Evolutionary conservation across 2,888 invertebrate genomes (phyloP).

Genomic region (Augochlorella aurata): DNA sequence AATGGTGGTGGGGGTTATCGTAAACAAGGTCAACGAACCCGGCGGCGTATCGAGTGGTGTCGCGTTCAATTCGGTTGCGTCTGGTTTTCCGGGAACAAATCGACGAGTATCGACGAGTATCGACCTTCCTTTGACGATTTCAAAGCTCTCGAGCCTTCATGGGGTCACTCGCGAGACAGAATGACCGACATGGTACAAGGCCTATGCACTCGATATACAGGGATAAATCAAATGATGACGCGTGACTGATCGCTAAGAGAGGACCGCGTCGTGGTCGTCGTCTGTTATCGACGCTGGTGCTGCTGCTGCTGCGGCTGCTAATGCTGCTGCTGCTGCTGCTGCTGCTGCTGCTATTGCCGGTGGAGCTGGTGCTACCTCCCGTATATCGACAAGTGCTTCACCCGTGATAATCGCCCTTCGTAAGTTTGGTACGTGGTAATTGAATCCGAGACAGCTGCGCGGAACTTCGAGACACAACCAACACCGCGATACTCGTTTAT

Average conservation of each 20-base stretch:
- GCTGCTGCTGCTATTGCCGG: too few relatives aligned
- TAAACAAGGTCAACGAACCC: constrained; percentile 18
- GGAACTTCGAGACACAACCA: not conserved
- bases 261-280: constrained; percentile 42
- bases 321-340: too few relatives aligned
- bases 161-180: constrained; percentile 54
- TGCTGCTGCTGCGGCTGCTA: too few relatives aligned
- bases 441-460: constrained; percentile 7
- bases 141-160: constrained; percentile 48
- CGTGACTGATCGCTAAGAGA: constrained; percentile 58
- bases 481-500: not conserved
- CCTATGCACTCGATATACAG: constrained; percentile 61
- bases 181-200: constrained; percentile 58
- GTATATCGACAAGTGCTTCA: constrained; percentile 48
- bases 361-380: constrained; percentile 26
- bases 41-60: constrained; percentile 2
- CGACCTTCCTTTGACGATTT: constrained; percentile 51
- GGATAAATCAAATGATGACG: constrained; percentile 64
- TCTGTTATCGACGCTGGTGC: constrained; percentile 43
- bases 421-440: constrained; percentile 36
- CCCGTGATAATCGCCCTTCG: constrained; percentile 35
- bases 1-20: not conserved
- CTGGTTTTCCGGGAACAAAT: constrained; percentile 33
- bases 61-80: constrained; percentile 23
- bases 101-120: constrained; percentile 49